A percentile compares a stretch with the other conserved stretches of the same genome.
Conservation (phyloP, 2,888 invertebrate genomes). For the Agrochola macilenta region DNA sequence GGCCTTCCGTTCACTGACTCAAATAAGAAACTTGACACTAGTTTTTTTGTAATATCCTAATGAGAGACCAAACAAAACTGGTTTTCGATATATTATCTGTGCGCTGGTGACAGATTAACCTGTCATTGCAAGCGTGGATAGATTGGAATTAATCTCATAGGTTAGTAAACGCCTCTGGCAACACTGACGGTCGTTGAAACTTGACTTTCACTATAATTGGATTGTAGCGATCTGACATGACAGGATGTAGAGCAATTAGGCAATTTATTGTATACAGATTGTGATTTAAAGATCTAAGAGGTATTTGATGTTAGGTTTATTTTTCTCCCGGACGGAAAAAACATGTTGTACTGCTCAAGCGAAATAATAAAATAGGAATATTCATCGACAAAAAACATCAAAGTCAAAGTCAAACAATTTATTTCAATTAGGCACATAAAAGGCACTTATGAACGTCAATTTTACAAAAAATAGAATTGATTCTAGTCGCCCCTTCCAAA, state of each 20-base stretch:
- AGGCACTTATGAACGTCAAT: too few relatives aligned
- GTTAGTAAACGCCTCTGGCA: slow-evolving; percentile 58
- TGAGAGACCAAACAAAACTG: slow-evolving; percentile 50
- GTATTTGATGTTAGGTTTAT: not conserved
- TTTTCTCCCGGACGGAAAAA: not conserved
- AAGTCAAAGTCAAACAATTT: too few relatives aligned
- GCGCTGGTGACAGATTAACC: slow-evolving; percentile 63
- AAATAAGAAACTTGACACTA: slow-evolving; percentile 51
- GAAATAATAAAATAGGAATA: not conserved
- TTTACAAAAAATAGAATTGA: too few relatives aligned
- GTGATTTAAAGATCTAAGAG: slow-evolving; percentile 5
- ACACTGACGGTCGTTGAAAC: slow-evolving; percentile 31
- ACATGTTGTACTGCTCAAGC: not conserved
- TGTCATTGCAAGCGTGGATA: slow-evolving; percentile 58
- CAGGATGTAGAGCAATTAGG: slow-evolving; percentile 52
- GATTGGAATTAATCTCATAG: slow-evolving; percentile 53
- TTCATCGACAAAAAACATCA: too few relatives aligned
- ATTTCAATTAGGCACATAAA: too few relatives aligned
- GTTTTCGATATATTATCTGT: slow-evolving; percentile 51
- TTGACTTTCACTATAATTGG: slow-evolving; percentile 66
- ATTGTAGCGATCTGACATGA: slow-evolving; percentile 44
- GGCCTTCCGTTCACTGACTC: slow-evolving; percentile 23
- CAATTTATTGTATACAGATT: slow-evolving; percentile 39
- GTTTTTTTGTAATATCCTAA: slow-evolving; percentile 51
- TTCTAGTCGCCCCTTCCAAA: too few relatives aligned